phyloP scores from a whole-genome alignment of 2,113 vertebrate genomes.

The Passer domesticus region DNA sequence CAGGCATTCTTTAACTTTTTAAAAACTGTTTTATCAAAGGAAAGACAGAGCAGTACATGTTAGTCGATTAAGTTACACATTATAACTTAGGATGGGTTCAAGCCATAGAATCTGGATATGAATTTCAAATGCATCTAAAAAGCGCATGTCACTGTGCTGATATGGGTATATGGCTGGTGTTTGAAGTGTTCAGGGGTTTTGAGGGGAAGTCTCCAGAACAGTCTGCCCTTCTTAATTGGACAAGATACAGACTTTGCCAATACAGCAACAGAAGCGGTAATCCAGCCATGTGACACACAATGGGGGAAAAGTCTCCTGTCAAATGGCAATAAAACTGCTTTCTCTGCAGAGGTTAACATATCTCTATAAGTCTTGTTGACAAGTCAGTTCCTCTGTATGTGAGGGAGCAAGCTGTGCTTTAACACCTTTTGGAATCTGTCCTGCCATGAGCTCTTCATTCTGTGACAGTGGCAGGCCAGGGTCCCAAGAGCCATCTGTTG shows the following conservation, averaged over 20 bases:
- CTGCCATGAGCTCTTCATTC: not conserved
- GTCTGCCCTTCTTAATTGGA: not conserved
- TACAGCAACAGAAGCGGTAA: not conserved
- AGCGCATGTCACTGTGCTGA: not conserved
- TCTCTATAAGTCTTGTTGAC: not conserved
- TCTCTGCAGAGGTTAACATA: not conserved
- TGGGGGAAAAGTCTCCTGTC: not conserved
- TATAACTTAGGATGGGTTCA: not conserved
- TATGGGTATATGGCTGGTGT: not conserved
- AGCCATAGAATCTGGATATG: not conserved
- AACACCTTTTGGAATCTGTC: not conserved
- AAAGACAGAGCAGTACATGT: slow-evolving; percentile 26
- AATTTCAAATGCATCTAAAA: slow-evolving; percentile 13
- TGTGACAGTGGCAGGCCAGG: not conserved
- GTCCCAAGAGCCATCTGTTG: not conserved
- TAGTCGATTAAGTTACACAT: slow-evolving; percentile 1
- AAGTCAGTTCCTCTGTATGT: not conserved
- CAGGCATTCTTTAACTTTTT: slow-evolving; percentile 33
- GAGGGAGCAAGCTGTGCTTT: not conserved
- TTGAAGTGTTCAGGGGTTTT: not conserved
- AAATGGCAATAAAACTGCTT: not conserved
- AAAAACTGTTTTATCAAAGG: slow-evolving; percentile 28
- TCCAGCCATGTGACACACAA: not conserved
- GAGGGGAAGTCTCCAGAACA: not conserved
- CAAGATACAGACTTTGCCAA: not conserved